These are phyloP conservation scores for Atherinosoma microstoma DNA, from an alignment of 2,797 vertebrate species.

Conservation along the genomic window DNA sequence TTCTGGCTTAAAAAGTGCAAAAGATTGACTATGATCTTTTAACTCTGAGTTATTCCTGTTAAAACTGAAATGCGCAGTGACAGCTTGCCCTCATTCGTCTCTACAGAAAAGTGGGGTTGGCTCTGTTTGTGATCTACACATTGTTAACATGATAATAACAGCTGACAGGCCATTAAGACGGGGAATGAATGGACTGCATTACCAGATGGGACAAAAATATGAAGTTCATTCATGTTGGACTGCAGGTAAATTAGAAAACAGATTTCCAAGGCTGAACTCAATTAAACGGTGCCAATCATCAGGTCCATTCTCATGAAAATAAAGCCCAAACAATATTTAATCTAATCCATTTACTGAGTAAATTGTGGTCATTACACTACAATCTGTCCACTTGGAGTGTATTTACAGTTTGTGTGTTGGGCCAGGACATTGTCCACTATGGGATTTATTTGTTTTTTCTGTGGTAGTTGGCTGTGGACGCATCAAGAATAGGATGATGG, in stretches of 20 bases:
- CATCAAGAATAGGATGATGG: conserved; percentile 65
- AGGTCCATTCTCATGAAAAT: conserved; percentile 40
- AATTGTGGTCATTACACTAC: conserved; percentile 55
- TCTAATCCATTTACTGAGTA: conserved; percentile 30
- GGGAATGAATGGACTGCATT: conserved; percentile 43
- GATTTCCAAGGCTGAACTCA: conserved; percentile 38
- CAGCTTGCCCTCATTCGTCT: conserved; percentile 15
- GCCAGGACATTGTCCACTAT: conserved; percentile 27
- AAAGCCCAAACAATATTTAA: conserved; percentile 45
- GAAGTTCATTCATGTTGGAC: conserved; percentile 39
- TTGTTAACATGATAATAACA: conserved; percentile 52
- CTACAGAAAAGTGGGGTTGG: background rate
- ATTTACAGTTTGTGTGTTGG: conserved; percentile 49
- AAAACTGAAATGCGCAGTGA: background rate
- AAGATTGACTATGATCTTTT: background rate
- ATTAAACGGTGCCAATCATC: conserved; percentile 51
- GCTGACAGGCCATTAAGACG: conserved; percentile 37
- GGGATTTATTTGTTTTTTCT: conserved; percentile 59
- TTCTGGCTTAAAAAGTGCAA: background rate
- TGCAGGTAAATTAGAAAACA: conserved; percentile 54
- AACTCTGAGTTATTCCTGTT: background rate
- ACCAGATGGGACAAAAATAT: conserved; percentile 43
- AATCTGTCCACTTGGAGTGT: conserved; percentile 49
- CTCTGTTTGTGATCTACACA: conserved; percentile 29
- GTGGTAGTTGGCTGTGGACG: conserved; percentile 57